These are phyloP conservation scores for Hemaris fuciformis DNA, from an alignment of 2,888 invertebrate species.

Conservation along the genomic window DNA sequence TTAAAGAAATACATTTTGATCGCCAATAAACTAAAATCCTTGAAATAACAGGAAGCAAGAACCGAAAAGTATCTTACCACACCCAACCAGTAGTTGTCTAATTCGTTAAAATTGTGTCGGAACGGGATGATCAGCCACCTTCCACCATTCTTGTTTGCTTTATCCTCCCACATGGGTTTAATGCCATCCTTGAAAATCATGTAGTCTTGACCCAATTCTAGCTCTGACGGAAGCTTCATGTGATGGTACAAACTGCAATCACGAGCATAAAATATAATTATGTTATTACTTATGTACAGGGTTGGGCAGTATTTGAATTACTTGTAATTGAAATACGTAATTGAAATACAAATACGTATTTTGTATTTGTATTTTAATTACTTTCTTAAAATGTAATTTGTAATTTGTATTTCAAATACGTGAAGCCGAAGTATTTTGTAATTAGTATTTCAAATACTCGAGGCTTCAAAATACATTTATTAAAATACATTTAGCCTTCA, in stretches of 20 bases:
- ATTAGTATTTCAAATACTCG: too few species aligned
- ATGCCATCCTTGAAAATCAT: conserved; percentile 92
- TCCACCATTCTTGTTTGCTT: conserved; percentile 93
- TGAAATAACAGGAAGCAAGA: not conserved
- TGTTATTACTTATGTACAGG: too few species aligned
- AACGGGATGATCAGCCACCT: conserved; percentile 94
- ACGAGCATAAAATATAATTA: not conserved
- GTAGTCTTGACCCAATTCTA: conserved; percentile 93
- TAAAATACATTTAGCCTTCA: too few species aligned
- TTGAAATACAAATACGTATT: too few species aligned
- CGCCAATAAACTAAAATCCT: not conserved
- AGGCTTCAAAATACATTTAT: too few species aligned
- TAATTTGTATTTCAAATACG: too few species aligned
- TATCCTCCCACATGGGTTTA: conserved; percentile 98
- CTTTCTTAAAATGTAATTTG: too few species aligned
- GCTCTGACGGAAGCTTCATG: conserved; percentile 92
- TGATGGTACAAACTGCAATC: conserved; percentile 92
- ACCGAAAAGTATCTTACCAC: conserved; percentile 79
- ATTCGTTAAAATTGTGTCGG: conserved; percentile 87
- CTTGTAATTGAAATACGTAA: too few species aligned
- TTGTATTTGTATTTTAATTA: too few species aligned
- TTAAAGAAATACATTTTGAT: too few species aligned
- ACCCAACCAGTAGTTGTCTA: conserved; percentile 94
- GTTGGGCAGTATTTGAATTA: too few species aligned
- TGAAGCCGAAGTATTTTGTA: too few species aligned